These are phyloP conservation scores for Eptatretus atami DNA, from an alignment of 2,797 vertebrate genomes.

Conservation along the genomic window DNA sequence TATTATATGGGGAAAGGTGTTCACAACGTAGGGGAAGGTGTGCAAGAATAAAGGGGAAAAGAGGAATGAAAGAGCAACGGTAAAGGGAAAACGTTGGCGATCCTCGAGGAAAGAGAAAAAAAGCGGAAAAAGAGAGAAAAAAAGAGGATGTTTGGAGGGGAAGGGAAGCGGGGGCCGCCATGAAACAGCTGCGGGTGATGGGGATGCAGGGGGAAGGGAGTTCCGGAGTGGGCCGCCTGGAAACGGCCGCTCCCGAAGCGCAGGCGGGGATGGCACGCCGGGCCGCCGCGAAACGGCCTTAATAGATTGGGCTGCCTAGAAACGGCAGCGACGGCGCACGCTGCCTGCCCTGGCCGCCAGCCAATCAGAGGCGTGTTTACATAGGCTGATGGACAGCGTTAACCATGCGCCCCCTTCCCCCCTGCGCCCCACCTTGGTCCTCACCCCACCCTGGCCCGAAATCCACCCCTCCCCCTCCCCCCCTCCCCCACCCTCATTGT, in stretches of 20 bases:
- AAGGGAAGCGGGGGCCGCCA: slow-evolving; percentile 2
- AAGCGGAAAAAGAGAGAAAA: not conserved
- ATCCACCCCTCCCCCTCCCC: not conserved
- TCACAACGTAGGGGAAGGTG: no score
- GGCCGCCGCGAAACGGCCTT: slow-evolving; percentile 3
- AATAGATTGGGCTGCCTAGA: slow-evolving; percentile 4
- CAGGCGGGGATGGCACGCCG: slow-evolving; percentile 2
- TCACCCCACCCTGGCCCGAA: not conserved
- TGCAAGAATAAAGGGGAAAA: no score
- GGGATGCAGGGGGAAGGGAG: not conserved
- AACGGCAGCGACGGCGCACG: slow-evolving; percentile 5
- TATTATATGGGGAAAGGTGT: no score
- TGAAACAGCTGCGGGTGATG: not conserved
- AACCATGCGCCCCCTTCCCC: not conserved
- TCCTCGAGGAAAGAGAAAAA: no score
- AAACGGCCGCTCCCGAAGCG: slow-evolving; percentile 2
- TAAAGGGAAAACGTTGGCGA: no score
- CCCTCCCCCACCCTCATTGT: slow-evolving; percentile 1
- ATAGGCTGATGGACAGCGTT: slow-evolving; percentile 6
- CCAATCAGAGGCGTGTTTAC: slow-evolving; percentile 6
- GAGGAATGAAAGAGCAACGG: no score
- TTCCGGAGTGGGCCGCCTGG: not conserved
- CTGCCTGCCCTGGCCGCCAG: slow-evolving; percentile 4
- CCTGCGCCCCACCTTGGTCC: not conserved
- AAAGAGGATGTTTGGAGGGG: not conserved